A percentile compares a stretch with the other conserved stretches of the same genome.
Conservation (phyloP, 2,797 vertebrate species). For the Simalia tracyae region DNA sequence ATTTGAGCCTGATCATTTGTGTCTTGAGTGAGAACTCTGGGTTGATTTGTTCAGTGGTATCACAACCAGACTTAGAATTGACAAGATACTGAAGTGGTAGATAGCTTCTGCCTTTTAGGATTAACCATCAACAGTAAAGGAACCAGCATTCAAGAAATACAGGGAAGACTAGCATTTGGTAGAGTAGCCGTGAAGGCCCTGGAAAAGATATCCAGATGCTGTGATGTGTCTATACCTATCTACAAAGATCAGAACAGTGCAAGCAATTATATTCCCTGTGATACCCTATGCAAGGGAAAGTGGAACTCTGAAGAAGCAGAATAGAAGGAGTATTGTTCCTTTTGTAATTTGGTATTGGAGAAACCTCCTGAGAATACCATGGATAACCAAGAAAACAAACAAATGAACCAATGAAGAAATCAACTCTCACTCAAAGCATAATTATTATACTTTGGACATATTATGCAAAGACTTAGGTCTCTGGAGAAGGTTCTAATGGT, state of each 20-base stretch:
- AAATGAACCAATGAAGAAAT: not conserved
- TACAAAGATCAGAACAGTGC: not conserved
- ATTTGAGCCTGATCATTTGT: not conserved
- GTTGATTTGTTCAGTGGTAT: too few relatives aligned
- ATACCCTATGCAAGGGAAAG: not conserved
- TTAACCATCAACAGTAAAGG: not conserved
- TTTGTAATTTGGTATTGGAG: not conserved
- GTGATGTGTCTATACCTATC: not conserved
- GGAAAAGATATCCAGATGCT: not conserved
- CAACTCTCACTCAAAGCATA: not conserved
- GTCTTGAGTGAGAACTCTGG: not conserved
- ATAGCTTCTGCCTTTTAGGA: not conserved
- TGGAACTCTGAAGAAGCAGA: not conserved
- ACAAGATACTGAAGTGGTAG: not conserved
- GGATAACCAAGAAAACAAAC: not conserved
- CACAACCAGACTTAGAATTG: not conserved
- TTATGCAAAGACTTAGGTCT: not conserved
- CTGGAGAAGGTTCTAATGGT: not conserved
- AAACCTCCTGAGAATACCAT: not conserved
- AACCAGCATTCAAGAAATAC: not conserved
- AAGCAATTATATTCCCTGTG: not conserved
- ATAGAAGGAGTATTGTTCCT: not conserved
- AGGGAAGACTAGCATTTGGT: not conserved
- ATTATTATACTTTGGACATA: not conserved
- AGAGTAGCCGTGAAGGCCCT: not conserved